Evolutionary conservation across 1,140 invertebrate genomes (phyloP), one percentile per base, ranked within the genome.

Genomic region (Achroia grisella): DNA sequence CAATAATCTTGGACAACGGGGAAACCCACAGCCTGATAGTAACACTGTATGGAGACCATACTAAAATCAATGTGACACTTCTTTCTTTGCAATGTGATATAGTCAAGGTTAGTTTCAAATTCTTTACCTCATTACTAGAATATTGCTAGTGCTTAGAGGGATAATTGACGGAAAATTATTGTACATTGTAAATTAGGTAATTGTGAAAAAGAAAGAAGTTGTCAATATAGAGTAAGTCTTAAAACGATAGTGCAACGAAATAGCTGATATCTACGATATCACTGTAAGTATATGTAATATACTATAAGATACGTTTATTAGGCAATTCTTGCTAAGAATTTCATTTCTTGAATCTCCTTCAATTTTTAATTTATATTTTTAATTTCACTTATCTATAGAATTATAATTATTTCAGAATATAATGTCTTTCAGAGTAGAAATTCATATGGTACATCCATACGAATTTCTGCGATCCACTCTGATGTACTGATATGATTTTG

Each of bases 1-100:
- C 32, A 90, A 87, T 53, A 89, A 79, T 49, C 88, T 90, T 41
- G 88, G 88, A 43, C 90, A 90, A 58, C 68, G 88, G 49, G 88
- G 88, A 8, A 90, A 90, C 52, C 89, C 88, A 39, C 90, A 90
- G 64, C 90, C 89, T 58, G 89, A 89, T 56, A 89, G 89, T 45
- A 90, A 90, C 55, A 89, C 89, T 52, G 90, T 91, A 43, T 91
- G 90, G 90, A 76, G 90, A 74, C 90, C 86, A 30, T 87, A 87
- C 66, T 87, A 64, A 77, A 63, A 46, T 46, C 31, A 54, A 36
- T 37, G 40, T 52, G 59, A 56, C 48, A 41, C 51, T 57, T 57
- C 58, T 55, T 55, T 57, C 51, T 51, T 52, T 42, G 23, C 31
- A 28, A 35, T 34, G 41, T 40, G 31, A 45, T 12, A 34, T 39